A percentile compares a stretch with the other conserved stretches of the same genome.
Conservation (phyloP, 2,797 vertebrate genomes). For the Danio kyathit region DNA sequence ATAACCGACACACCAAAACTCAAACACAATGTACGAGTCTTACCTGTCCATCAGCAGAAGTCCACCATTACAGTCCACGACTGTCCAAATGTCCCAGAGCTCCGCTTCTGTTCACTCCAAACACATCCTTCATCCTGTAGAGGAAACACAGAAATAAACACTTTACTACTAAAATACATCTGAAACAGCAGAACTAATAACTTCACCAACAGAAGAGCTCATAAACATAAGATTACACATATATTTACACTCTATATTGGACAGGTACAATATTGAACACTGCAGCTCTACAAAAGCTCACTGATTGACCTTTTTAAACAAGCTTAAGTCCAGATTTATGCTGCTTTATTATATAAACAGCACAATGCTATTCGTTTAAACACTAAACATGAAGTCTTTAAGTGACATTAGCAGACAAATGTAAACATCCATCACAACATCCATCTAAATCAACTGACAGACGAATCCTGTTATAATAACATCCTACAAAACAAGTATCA, state of each 20-base stretch:
- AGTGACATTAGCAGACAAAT: too few relatives aligned
- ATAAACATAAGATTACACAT: not conserved
- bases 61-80: not conserved
- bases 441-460: not conserved
- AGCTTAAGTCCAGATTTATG: not conserved
- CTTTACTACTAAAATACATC: not conserved
- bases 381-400: too few relatives aligned
- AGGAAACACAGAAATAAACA: not conserved
- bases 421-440: too few relatives aligned
- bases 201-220: not conserved
- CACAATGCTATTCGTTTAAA: too few relatives aligned
- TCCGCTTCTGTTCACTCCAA: not conserved
- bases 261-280: not conserved
- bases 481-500: too few relatives aligned
- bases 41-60: not conserved
- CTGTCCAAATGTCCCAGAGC: not conserved
- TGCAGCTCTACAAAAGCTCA: not conserved
- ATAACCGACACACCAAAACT: not conserved
- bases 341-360: not conserved
- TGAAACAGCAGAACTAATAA: not conserved
- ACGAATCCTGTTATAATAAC: too few relatives aligned
- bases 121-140: not conserved
- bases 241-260: not conserved
- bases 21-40: accelerated
- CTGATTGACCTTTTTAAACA: not conserved